Conservation (phyloP, 2,797 vertebrate genomes). For the Synaphobranchus kaupii region DNA sequence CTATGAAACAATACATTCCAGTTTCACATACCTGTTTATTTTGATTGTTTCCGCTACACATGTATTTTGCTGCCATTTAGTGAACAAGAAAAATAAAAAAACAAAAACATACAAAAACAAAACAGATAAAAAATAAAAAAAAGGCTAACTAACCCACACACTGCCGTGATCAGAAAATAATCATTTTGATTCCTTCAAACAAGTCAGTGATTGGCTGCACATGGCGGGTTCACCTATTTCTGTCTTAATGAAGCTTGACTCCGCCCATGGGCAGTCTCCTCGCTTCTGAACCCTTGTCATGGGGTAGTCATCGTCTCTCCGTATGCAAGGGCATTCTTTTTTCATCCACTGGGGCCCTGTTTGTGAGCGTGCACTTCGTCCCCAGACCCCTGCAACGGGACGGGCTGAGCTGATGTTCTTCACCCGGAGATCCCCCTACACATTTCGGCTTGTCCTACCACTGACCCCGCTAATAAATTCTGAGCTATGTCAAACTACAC, state of each 20-base stretch:
- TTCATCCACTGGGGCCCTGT: too few species aligned
- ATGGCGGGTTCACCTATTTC: background rate
- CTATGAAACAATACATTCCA: too few species aligned
- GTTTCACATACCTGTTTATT: too few species aligned
- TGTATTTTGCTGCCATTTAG: too few species aligned
- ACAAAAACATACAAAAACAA: too few species aligned
- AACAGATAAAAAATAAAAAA: too few species aligned
- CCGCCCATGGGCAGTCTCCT: background rate
- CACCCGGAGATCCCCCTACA: background rate
- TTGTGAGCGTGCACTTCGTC: too few species aligned
- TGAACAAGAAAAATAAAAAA: too few species aligned
- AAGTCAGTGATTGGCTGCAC: background rate
- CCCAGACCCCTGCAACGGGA: background rate
- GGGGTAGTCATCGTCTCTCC: background rate
- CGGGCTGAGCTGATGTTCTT: background rate
- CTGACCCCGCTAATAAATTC: background rate
- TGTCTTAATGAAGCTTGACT: background rate
- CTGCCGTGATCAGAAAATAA: background rate
- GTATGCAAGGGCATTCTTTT: too few species aligned
- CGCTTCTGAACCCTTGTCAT: background rate
- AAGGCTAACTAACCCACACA: background rate
- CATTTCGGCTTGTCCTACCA: background rate
- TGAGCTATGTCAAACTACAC: background rate
- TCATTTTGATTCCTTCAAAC: background rate
- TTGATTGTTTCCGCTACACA: too few species aligned